Percentiles rank a stretch among this genome's conserved stretches.
These are phyloP conservation scores for Falcunculus frontatus DNA, from an alignment of 2,113 vertebrate genomes.

Conservation along the genomic window DNA sequence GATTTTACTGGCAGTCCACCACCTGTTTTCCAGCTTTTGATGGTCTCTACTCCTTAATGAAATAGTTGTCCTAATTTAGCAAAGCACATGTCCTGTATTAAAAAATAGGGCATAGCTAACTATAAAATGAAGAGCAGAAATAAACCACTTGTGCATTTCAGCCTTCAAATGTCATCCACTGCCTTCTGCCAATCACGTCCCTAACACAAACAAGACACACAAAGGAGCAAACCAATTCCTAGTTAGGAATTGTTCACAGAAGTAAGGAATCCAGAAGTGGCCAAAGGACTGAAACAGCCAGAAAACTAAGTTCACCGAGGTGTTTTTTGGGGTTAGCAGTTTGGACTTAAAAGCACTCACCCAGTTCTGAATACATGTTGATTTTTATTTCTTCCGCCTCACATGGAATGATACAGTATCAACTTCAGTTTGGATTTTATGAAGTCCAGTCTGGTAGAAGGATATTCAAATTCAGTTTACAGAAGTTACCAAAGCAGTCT, in stretches of 20 bases:
- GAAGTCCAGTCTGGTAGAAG: neutral
- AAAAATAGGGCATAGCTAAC: neutral
- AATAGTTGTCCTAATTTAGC: neutral
- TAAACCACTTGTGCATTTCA: conserved; percentile 12
- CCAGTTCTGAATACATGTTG: neutral
- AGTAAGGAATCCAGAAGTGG: neutral
- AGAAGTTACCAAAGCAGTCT: neutral
- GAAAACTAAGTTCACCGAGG: neutral
- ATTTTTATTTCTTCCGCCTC: neutral
- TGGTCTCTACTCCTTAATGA: neutral
- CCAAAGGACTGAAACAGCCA: neutral
- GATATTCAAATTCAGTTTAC: neutral
- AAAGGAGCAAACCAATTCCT: conserved; percentile 35
- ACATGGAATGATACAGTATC: neutral
- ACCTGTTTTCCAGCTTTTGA: neutral
- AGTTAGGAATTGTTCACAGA: conserved; percentile 40
- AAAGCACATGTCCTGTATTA: neutral
- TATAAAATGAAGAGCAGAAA: conserved; percentile 2
- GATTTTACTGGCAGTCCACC: neutral
- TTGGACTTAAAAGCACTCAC: neutral
- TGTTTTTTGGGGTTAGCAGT: neutral
- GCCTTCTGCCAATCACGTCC: conserved; percentile 22
- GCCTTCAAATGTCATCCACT: neutral
- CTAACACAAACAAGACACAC: neutral
- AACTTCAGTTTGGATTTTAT: neutral